Conservation (phyloP, 2,113 vertebrate genomes). For the Nicator chloris region DNA sequence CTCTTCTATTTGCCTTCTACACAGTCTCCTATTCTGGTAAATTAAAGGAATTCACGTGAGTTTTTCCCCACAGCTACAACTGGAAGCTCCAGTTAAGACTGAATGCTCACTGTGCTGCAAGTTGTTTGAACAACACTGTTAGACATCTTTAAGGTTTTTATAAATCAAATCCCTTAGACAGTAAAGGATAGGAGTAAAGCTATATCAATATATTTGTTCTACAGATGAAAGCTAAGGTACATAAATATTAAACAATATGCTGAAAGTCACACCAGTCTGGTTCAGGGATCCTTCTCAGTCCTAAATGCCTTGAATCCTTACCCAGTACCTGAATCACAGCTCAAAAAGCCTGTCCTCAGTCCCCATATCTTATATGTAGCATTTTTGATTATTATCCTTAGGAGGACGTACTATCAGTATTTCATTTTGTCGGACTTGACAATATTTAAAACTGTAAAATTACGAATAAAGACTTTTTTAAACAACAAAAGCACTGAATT, state of each 20-base stretch:
- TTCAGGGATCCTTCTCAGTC: not conserved
- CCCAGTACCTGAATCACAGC: not conserved
- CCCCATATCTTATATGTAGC: not conserved
- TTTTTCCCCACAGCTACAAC: not conserved
- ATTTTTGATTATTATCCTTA: not conserved
- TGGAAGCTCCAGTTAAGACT: not conserved
- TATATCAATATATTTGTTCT: not conserved
- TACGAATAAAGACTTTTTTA: not conserved
- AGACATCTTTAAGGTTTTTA: not conserved
- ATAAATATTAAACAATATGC: not conserved
- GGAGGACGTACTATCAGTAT: not conserved
- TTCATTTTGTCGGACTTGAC: not conserved
- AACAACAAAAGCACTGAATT: not conserved
- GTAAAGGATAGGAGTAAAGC: not conserved
- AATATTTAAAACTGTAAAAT: not conserved
- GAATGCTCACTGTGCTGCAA: not conserved
- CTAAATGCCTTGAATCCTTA: not conserved
- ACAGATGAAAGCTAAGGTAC: not conserved
- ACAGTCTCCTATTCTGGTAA: not conserved
- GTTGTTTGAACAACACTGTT: slow-evolving; percentile 10
- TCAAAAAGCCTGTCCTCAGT: not conserved
- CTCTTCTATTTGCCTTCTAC: not conserved
- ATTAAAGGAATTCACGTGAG: not conserved
- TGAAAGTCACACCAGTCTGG: not conserved
- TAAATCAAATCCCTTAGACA: not conserved